Conservation (phyloP, 2,113 vertebrate species). For the Periophthalmus modestus region DNA sequence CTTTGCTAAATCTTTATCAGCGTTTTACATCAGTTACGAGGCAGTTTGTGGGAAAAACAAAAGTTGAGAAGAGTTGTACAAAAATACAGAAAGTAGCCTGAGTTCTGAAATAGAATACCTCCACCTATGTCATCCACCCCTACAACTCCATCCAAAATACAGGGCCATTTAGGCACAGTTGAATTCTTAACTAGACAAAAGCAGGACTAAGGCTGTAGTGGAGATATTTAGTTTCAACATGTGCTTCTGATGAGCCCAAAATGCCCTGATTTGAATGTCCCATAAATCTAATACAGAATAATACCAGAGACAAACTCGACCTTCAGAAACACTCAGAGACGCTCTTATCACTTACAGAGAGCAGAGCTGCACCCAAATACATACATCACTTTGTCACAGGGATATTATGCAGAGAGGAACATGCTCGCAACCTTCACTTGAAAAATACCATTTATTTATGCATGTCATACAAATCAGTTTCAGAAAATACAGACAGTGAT, state of each 20-base stretch:
- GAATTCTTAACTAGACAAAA: too few relatives aligned
- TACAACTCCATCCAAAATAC: too few relatives aligned
- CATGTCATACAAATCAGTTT: not conserved
- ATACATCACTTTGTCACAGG: not conserved
- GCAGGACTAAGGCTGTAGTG: too few relatives aligned
- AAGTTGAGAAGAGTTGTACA: too few relatives aligned
- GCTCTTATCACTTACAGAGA: not conserved
- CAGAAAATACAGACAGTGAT: too few relatives aligned
- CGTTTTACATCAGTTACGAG: too few relatives aligned
- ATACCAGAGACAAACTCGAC: not conserved
- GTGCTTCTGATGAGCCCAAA: constrained; percentile 31
- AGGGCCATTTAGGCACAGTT: too few relatives aligned
- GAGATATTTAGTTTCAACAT: constrained; percentile 15
- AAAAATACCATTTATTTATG: not conserved
- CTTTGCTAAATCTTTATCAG: too few relatives aligned
- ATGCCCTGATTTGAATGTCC: constrained; percentile 18
- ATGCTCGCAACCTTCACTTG: not conserved
- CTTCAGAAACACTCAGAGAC: not conserved
- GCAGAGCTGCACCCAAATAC: not conserved
- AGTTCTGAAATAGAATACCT: too few relatives aligned
- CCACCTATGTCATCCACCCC: too few relatives aligned
- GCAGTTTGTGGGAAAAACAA: too few relatives aligned
- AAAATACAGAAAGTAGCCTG: too few relatives aligned
- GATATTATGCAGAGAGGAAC: not conserved
- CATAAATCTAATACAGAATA: constrained; percentile 29